Conservation (phyloP, 2,888 invertebrate genomes). For the Calliphora vomitoria region DNA sequence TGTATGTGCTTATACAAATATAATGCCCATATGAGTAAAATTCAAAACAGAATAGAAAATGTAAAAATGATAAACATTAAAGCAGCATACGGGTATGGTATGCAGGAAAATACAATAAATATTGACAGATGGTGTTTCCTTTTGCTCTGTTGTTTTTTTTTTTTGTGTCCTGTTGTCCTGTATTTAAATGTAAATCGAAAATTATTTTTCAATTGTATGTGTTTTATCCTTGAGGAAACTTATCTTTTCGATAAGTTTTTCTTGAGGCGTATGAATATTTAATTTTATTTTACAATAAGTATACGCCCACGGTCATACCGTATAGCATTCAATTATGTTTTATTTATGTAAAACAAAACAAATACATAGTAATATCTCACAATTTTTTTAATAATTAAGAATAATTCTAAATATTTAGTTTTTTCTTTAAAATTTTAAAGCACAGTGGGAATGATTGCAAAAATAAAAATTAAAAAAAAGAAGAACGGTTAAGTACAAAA, state of each 20-base stretch:
- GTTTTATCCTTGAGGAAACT: neutral
- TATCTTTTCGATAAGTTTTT: neutral
- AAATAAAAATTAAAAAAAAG: no score
- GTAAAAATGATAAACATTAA: conserved; percentile 5
- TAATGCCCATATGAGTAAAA: conserved; percentile 35
- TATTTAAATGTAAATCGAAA: neutral
- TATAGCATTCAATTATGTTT: neutral
- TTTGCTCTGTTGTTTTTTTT: neutral
- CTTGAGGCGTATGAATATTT: conserved; percentile 32
- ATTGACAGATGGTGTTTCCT: conserved; percentile 45
- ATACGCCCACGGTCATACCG: conserved; percentile 9
- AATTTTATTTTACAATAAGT: conserved; percentile 10
- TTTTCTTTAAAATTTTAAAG: no score
- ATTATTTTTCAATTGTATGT: conserved; percentile 1
- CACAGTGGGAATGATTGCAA: no score
- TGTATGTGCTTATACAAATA: neutral
- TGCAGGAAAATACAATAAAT: conserved; percentile 27
- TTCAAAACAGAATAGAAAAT: neutral
- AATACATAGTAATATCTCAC: neutral
- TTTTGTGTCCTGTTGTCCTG: neutral
- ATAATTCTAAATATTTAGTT: no score
- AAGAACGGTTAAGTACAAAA: no score
- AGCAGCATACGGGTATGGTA: neutral
- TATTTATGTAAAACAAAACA: neutral
- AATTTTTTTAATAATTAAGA: neutral